Base-by-base conservation (phyloP, 2,113 vertebrate genomes). In the Danionella cerebrum region DNA sequence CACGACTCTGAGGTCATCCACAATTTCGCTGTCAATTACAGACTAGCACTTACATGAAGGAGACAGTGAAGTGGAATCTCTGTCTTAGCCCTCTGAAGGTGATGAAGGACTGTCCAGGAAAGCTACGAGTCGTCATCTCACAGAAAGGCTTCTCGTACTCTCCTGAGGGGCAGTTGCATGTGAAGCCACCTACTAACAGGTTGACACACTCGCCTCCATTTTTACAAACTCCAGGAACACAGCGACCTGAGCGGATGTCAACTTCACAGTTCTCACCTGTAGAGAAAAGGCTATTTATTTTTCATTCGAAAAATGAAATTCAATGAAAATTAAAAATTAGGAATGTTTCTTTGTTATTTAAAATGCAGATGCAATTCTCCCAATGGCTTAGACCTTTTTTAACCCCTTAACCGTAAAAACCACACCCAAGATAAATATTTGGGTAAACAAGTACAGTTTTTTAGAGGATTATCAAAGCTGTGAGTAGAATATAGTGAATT, bases 91-190 rank as follows among this genome's bases (percentile, higher is more conserved):
- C 95, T 2, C 90, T 88, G 78, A 97, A 97, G 76, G 95, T 98
- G 84, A 98, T 52, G 78, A 98, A 97, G 78, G 95, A 98, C 54
- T 73, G 87, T 0, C 90, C 89, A 0, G 94, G 92, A 78, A 98
- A 98, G 83, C 91, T 94, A 69, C 95, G 91, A 0, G 94, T 95
- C 80, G 90, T 94, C 91, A 96, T 91, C 82, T 91, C 87, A 65
- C 95, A 97, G 85, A 90, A 96, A 3, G 95, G 95, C 22, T 92
- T 92, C 87, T 97, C 93, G 0, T 89, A 97, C 84, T 92, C 93
- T 58, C 90, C 93, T 0, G 87, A 81, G 0, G 85, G 89, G 80
- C 95, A 98, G 76, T 92, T 85, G 16, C 95, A 98, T 67, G 85
- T 88, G 77, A 98, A 97, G 2, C 95, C 95, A 0, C 95, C 95